Conservation (phyloP, 1,140 invertebrate species). For the Habropoda laboriosa region DNA sequence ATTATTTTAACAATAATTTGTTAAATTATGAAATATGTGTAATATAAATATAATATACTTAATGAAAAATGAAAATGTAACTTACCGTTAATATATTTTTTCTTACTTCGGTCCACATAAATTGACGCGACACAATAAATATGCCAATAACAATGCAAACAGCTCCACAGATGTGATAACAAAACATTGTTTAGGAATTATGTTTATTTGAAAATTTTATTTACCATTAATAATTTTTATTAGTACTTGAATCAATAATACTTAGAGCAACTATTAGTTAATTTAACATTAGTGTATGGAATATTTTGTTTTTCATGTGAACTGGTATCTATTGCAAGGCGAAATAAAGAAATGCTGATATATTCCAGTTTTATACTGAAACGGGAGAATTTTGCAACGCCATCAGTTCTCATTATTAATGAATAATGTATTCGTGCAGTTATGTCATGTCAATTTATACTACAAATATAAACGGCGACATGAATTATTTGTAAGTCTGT, state of each 20-base stretch:
- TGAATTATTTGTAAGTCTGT: constrained; percentile 15
- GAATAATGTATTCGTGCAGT: constrained; percentile 5
- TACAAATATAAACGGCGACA: not conserved
- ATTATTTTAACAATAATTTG: too few relatives aligned
- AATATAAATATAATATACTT: not conserved
- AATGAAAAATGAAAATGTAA: not conserved
- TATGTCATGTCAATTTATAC: not conserved
- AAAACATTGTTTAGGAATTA: not conserved
- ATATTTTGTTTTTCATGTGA: too few relatives aligned
- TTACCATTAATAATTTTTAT: not conserved
- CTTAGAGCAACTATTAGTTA: not conserved
- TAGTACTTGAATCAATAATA: not conserved
- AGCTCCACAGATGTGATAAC: not conserved
- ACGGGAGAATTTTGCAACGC: not conserved
- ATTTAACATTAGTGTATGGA: too few relatives aligned
- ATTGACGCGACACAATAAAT: not conserved
- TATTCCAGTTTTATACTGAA: not conserved
- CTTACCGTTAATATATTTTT: not conserved
- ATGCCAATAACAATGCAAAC: not conserved
- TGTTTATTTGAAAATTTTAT: not conserved
- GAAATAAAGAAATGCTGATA: not conserved
- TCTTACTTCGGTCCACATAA: too few relatives aligned
- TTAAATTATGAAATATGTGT: too few relatives aligned
- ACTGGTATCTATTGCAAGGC: not conserved
- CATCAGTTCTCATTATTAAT: not conserved